Evolutionary conservation across 53 echinoderm and acorn worm genomes (phyloP).

Genomic region (Pentamera pediparva): DNA sequence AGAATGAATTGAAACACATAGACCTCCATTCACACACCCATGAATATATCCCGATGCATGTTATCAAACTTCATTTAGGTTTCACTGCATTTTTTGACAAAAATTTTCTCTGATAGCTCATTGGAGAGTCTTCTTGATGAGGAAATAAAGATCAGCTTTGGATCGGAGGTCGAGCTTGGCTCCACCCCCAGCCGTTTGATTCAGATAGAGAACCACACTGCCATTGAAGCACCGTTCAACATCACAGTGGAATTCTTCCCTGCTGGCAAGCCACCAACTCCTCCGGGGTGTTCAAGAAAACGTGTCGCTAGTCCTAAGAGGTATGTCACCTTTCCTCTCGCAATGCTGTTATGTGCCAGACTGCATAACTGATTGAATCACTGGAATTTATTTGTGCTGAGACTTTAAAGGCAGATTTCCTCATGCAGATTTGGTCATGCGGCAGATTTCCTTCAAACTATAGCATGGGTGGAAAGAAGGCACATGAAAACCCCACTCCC

Average conservation of each 20-base stretch:
- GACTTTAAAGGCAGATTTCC: too few relatives aligned
- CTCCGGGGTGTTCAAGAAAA: slow-evolving; percentile 49
- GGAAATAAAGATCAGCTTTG: slow-evolving; percentile 65
- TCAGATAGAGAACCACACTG: slow-evolving; percentile 79
- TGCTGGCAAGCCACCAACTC: slow-evolving; percentile 91
- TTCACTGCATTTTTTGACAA: too few relatives aligned
- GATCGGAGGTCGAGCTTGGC: slow-evolving; percentile 62
- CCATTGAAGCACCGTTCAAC: slow-evolving; percentile 78
- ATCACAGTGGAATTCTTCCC: slow-evolving; percentile 58
- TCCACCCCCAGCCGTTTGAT: slow-evolving; percentile 51
- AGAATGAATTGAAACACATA: too few relatives aligned
- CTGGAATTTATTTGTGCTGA: too few relatives aligned
- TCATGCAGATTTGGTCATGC: too few relatives aligned
- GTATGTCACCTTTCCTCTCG: slow-evolving; percentile 23
- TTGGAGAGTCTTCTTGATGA: neutral
- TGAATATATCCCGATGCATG: too few relatives aligned
- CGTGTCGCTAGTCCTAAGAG: slow-evolving; percentile 35
- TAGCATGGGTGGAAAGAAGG: too few relatives aligned
- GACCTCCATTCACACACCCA: too few relatives aligned
- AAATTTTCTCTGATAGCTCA: too few relatives aligned
- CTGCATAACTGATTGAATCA: neutral
- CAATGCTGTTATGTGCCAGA: neutral
- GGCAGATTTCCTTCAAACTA: too few relatives aligned
- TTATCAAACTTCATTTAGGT: too few relatives aligned
- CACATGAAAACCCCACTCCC: too few relatives aligned